phyloP scores from a whole-genome alignment of 2,888 invertebrate genomes.

The Nineta flava region DNA sequence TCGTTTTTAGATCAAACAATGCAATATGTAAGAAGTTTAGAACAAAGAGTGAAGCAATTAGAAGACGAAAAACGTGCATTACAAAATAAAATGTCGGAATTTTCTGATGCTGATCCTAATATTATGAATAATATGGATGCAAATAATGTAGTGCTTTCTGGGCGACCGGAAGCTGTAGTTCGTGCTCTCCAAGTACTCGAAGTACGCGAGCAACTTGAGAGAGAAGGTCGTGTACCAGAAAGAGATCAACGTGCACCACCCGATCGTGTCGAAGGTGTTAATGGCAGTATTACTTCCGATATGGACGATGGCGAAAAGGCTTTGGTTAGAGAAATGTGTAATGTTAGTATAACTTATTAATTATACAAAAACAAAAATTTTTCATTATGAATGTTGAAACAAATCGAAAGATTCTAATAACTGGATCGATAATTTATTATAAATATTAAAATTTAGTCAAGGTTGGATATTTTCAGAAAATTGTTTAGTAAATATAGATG shows the following conservation, averaged over 20 bases:
- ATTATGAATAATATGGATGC: constrained; percentile 19
- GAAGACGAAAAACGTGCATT: constrained; percentile 62
- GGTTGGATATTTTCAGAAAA: neutral
- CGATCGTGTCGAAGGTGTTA: constrained; percentile 13
- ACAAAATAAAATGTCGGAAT: constrained; percentile 31
- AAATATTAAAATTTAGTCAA: too few relatives aligned
- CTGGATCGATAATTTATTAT: too few relatives aligned
- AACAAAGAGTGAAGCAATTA: constrained; percentile 67
- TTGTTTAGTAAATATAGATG: too few relatives aligned
- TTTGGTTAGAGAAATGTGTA: constrained; percentile 88
- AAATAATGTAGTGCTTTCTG: constrained; percentile 31
- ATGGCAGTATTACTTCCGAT: constrained; percentile 22
- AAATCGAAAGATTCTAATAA: too few relatives aligned
- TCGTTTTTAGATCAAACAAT: constrained; percentile 59
- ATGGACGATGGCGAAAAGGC: constrained; percentile 83
- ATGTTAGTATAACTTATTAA: constrained; percentile 37
- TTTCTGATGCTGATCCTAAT: constrained; percentile 26
- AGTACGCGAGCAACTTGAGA: constrained; percentile 73
- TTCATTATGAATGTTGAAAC: too few relatives aligned
- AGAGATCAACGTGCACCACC: constrained; percentile 18
- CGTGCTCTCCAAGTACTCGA: constrained; percentile 84
- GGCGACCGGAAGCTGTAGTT: constrained; percentile 81
- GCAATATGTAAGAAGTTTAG: constrained; percentile 80
- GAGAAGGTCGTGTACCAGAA: constrained; percentile 35
- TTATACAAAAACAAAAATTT: neutral